phyloP scores from a whole-genome alignment of 2,888 invertebrate genomes.

The Andrena minutula region DNA sequence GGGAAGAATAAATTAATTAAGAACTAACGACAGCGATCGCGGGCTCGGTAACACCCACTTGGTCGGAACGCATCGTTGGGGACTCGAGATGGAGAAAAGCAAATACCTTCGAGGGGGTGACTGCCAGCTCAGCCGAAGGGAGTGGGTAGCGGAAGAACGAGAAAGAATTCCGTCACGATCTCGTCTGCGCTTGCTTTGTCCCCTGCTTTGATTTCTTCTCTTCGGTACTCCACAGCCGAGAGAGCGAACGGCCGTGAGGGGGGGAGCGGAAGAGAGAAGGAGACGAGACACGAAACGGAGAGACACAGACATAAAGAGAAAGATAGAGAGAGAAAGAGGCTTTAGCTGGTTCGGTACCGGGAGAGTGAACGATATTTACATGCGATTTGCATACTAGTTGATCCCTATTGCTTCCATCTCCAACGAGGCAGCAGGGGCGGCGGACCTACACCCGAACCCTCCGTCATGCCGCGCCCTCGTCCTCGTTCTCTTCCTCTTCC shows the following conservation, averaged over 20 bases:
- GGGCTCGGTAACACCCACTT: slow-evolving; percentile 48
- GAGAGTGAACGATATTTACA: slow-evolving; percentile 85
- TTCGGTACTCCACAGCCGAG: slow-evolving; percentile 64
- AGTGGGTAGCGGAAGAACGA: slow-evolving; percentile 63
- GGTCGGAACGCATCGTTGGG: slow-evolving; percentile 33
- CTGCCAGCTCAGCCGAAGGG: slow-evolving; percentile 24
- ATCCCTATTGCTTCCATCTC: slow-evolving; percentile 85
- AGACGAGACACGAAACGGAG: slow-evolving; percentile 59
- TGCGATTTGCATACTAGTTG: slow-evolving; percentile 85
- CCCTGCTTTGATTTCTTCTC: slow-evolving; percentile 84
- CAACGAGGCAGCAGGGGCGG: slow-evolving; percentile 83
- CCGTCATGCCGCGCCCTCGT: slow-evolving; percentile 74
- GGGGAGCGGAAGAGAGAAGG: slow-evolving; percentile 39
- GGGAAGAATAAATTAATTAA: slow-evolving; percentile 50
- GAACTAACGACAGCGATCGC: slow-evolving; percentile 26
- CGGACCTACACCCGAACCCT: slow-evolving; percentile 78
- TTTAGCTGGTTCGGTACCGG: slow-evolving; percentile 75
- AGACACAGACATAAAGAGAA: slow-evolving; percentile 68
- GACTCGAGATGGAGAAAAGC: slow-evolving; percentile 41
- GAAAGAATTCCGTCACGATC: slow-evolving; percentile 79
- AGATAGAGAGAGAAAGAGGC: slow-evolving; percentile 73
- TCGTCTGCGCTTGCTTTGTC: slow-evolving; percentile 81
- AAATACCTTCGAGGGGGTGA: slow-evolving; percentile 36
- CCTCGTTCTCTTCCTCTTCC: slow-evolving; percentile 25
- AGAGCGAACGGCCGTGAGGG: slow-evolving; percentile 44